Conservation (phyloP, 2,888 invertebrate species). For the Vandiemenella viatica region DNA sequence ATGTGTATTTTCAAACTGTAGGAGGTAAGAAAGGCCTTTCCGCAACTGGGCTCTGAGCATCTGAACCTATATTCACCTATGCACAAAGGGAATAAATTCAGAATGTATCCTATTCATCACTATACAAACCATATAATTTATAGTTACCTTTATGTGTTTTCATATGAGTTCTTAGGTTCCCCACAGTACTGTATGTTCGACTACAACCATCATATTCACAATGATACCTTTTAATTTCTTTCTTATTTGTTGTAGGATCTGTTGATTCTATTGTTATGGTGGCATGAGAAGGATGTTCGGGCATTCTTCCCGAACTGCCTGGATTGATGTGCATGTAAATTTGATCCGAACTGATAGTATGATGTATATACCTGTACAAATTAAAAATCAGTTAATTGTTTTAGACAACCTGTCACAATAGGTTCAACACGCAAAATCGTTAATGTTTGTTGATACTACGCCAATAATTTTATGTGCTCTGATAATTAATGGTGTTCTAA, state of each 20-base stretch:
- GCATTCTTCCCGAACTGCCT: constrained; percentile 43
- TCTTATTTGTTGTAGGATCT: constrained; percentile 40
- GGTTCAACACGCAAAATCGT: too few species aligned
- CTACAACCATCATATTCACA: constrained; percentile 82
- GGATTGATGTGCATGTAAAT: constrained; percentile 56
- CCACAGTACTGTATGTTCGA: constrained; percentile 82
- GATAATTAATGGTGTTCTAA: neutral
- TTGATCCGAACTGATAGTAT: constrained; percentile 51
- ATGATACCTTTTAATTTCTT: constrained; percentile 52
- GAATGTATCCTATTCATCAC: neutral
- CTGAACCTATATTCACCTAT: constrained; percentile 92
- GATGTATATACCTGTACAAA: constrained; percentile 46
- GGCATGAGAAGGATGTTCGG: constrained; percentile 50
- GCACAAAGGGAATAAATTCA: constrained; percentile 36
- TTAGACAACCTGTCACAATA: too few species aligned
- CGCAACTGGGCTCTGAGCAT: constrained; percentile 74
- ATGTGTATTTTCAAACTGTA: constrained; percentile 91
- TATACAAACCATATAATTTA: neutral
- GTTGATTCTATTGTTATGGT: constrained; percentile 50
- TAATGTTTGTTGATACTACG: too few species aligned
- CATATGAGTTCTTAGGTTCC: constrained; percentile 86
- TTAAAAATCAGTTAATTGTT: too few species aligned
- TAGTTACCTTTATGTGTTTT: constrained; percentile 83
- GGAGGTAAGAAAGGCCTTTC: constrained; percentile 85
- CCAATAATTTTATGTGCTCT: too few species aligned